Conservation (phyloP, 2,797 vertebrate species). For the Cheirogaleus major region DNA sequence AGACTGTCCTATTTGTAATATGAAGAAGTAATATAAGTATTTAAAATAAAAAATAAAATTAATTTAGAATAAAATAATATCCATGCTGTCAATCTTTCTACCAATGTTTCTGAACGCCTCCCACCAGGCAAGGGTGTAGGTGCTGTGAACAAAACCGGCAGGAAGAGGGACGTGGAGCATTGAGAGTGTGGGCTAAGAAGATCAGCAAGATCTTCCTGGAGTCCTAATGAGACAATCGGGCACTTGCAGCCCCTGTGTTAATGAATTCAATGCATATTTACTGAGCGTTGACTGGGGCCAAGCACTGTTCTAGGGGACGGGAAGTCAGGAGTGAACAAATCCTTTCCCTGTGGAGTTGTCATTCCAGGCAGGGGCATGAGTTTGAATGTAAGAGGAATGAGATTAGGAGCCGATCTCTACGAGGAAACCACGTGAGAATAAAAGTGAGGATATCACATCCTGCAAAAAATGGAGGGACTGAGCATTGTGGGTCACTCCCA, state of each 20-base stretch:
- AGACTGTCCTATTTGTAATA: neutral
- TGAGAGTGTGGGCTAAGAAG: neutral
- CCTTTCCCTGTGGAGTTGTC: neutral
- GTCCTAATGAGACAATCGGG: neutral
- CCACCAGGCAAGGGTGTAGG: neutral
- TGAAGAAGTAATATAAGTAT: neutral
- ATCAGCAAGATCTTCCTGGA: neutral
- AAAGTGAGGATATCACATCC: neutral
- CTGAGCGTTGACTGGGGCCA: rapidly evolving
- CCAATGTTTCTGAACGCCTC: neutral
- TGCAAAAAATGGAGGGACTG: neutral
- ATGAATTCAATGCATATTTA: neutral
- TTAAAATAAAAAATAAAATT: slow-evolving; percentile 27
- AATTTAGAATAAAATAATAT: neutral
- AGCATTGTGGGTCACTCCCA: neutral
- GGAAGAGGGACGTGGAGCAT: rapidly evolving
- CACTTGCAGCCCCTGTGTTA: neutral
- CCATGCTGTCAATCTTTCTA: neutral
- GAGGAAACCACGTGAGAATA: neutral
- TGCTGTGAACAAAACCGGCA: neutral
- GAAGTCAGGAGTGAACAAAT: neutral
- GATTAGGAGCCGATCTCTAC: too few species aligned
- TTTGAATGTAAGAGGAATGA: neutral
- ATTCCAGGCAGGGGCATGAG: neutral
- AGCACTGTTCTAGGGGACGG: neutral